A percentile compares a stretch with the other conserved stretches of the same genome.
phyloP scores from a whole-genome alignment of 2,113 vertebrate genomes.

The Triplophysa rosa region DNA sequence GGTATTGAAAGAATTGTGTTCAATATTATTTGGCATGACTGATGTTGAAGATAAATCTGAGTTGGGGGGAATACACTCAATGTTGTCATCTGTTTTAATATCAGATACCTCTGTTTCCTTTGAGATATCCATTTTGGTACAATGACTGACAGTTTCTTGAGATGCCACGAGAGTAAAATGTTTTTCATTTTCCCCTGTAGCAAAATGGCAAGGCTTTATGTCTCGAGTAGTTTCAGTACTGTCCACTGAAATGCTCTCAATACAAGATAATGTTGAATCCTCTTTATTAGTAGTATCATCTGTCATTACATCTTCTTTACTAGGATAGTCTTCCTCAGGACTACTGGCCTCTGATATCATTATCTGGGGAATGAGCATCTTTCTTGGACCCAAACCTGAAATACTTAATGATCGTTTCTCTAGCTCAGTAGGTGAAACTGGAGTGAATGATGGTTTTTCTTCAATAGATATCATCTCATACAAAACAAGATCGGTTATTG shows the following conservation, averaged over 20 bases:
- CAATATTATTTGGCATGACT: neutral
- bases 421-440: conserved; percentile 47
- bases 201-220: neutral
- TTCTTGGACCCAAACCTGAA: conserved; percentile 5
- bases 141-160: neutral
- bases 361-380: conserved; percentile 64
- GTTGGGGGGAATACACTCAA: neutral
- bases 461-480: conserved; percentile 40
- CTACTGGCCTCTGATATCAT: conserved; percentile 71
- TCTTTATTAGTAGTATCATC: conserved; percentile 16
- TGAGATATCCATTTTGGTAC: neutral
- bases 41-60: neutral
- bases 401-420: conserved; percentile 52
- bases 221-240: neutral
- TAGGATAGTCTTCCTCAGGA: conserved; percentile 60
- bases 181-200: neutral
- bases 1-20: neutral
- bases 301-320: conserved; percentile 23
- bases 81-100: neutral
- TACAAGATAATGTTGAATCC: neutral
- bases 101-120: neutral
- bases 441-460: conserved; percentile 35
- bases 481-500: neutral
- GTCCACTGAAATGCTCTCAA: neutral
- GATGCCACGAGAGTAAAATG: neutral